Evolutionary conservation across 2,888 invertebrate species (phyloP).

Genomic region (Caenorhabditis doughertyi): DNA sequence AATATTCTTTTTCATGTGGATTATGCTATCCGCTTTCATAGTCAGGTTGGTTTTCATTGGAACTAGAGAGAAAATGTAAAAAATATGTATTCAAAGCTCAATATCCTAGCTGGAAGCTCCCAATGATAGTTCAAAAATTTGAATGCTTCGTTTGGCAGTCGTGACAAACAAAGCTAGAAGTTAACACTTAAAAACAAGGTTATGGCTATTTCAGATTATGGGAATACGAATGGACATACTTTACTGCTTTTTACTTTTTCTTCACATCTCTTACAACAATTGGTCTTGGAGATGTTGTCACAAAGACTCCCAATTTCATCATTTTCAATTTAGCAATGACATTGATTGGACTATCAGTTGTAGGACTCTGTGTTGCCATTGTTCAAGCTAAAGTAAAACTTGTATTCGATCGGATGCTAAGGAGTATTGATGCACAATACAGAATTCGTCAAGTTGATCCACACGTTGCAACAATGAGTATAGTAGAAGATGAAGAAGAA

Average conservation of each 20-base stretch:
- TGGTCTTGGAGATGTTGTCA: conserved; percentile 76
- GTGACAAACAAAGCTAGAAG: no score
- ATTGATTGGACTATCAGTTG: conserved; percentile 73
- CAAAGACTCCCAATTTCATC: conserved; percentile 76
- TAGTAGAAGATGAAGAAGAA: conserved; percentile 75
- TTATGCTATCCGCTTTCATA: conserved; percentile 70
- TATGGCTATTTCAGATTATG: conserved; percentile 59
- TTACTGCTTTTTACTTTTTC: conserved; percentile 77
- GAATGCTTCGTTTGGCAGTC: no score
- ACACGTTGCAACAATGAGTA: conserved; percentile 75
- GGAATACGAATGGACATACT: conserved; percentile 78
- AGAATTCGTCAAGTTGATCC: conserved; percentile 74
- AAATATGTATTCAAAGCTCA: no score
- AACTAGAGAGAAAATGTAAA: no score
- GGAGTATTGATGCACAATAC: conserved; percentile 75
- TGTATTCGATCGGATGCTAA: conserved; percentile 74
- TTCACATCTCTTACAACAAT: conserved; percentile 78
- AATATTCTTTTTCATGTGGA: conserved; percentile 74
- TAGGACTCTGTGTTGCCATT: conserved; percentile 74
- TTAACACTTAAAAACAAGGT: background rate
- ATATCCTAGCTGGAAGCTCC: no score
- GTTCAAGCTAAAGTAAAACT: conserved; percentile 75
- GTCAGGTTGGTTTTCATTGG: conserved; percentile 45
- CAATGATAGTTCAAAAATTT: no score
- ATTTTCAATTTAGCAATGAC: conserved; percentile 76